phyloP scores from a whole-genome alignment of 2,888 invertebrate genomes.

The Agonum fuliginosum region DNA sequence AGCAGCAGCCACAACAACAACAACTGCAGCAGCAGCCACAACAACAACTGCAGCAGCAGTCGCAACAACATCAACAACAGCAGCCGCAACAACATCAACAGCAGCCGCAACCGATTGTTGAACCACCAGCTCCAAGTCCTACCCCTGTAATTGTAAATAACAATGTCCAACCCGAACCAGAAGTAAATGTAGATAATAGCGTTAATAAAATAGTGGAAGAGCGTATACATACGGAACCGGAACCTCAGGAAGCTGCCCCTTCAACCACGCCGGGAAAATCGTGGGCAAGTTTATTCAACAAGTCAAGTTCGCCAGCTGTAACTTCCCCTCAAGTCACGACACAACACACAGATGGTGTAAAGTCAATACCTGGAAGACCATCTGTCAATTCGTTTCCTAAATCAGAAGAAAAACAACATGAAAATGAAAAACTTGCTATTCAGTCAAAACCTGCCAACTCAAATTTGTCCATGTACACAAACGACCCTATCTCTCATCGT shows the following conservation, averaged over 20 bases:
- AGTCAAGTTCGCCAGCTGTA: conserved; percentile 63
- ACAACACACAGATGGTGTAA: conserved; percentile 68
- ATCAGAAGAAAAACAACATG: conserved; percentile 29
- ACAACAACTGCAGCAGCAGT: conserved; percentile 70
- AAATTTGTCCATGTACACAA: conserved; percentile 71
- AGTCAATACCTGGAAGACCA: conserved; percentile 69
- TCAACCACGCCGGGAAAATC: conserved; percentile 73
- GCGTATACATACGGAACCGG: conserved; percentile 47
- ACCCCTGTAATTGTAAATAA: conserved; percentile 36
- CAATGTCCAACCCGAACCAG: conserved; percentile 24
- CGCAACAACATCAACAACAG: conserved; percentile 70
- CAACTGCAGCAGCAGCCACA: conserved; percentile 75
- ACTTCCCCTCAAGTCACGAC: conserved; percentile 63
- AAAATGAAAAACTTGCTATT: conserved; percentile 67
- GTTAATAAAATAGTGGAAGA: not conserved
- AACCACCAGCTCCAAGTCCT: conserved; percentile 23
- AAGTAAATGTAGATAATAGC: conserved; percentile 36
- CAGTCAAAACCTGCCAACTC: conserved; percentile 69
- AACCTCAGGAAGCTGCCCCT: conserved; percentile 21
- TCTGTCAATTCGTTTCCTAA: conserved; percentile 76
- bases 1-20: conserved; percentile 72
- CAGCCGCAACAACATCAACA: conserved; percentile 72
- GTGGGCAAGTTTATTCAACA: conserved; percentile 81
- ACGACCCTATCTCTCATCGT: conserved; percentile 81
- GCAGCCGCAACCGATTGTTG: conserved; percentile 71